Conservation (phyloP, 2,888 invertebrate genomes). For the Papilio elwesi region DNA sequence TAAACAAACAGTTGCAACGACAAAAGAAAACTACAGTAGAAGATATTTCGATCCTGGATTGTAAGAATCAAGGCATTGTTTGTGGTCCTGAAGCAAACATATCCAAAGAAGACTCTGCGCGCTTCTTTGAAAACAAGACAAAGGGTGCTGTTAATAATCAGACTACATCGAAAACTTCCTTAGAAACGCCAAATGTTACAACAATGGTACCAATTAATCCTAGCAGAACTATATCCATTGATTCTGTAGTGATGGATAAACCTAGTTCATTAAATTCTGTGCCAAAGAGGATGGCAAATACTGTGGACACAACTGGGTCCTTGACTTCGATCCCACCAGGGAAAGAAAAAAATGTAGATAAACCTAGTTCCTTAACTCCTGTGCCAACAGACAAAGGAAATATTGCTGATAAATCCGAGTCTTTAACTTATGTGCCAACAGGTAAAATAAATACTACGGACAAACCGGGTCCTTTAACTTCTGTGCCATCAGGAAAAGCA, state of each 20-base stretch:
- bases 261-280: not conserved
- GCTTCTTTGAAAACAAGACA: not conserved
- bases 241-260: constrained; percentile 5
- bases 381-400: too few relatives aligned
- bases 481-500: constrained; percentile 1
- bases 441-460: too few relatives aligned
- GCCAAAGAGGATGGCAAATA: too few relatives aligned
- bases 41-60: constrained; percentile 47
- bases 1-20: constrained; percentile 57
- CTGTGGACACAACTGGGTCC: too few relatives aligned
- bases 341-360: too few relatives aligned
- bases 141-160: not conserved
- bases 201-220: constrained; percentile 7
- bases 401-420: too few relatives aligned
- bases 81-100: constrained; percentile 13
- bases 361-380: too few relatives aligned
- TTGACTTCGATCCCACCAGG: too few relatives aligned
- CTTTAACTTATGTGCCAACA: too few relatives aligned
- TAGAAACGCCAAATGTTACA: constrained; percentile 2
- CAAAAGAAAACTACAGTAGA: constrained; percentile 57
- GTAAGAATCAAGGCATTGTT: constrained; percentile 42
- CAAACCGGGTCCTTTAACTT: not conserved
- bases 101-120: not conserved
- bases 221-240: not conserved
- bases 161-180: not conserved